phyloP scores from a whole-genome alignment of 2,113 vertebrate genomes.

The Girardinichthys multiradiatus region DNA sequence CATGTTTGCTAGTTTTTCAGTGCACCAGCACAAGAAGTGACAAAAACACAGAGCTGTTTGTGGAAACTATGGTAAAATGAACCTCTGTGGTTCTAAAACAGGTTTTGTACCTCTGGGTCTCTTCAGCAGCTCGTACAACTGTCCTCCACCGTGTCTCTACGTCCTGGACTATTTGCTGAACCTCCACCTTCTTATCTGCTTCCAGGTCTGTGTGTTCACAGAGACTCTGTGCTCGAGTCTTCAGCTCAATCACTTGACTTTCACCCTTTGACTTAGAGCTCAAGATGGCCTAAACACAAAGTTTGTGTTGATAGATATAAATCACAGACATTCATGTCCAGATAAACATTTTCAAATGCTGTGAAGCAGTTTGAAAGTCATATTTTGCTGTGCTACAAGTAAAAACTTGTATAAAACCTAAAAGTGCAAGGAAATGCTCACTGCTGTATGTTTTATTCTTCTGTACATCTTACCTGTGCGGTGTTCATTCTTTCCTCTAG shows the following conservation, averaged over 20 bases:
- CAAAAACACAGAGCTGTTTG: too few relatives aligned
- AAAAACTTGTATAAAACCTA: not conserved
- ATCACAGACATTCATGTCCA: not conserved
- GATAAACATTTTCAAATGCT: not conserved
- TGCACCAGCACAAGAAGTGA: too few relatives aligned
- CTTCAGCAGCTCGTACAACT: slow-evolving; percentile 54
- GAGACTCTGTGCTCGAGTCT: slow-evolving; percentile 59
- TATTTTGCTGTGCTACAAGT: not conserved
- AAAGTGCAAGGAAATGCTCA: not conserved
- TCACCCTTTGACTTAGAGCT: slow-evolving; percentile 59
- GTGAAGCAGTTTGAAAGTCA: too few relatives aligned
- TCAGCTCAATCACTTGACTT: slow-evolving; percentile 64
- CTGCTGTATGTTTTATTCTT: too few relatives aligned
- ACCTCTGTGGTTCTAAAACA: too few relatives aligned
- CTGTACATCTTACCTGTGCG: slow-evolving; percentile 51
- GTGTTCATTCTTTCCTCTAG: slow-evolving; percentile 60
- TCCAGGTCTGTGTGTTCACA: slow-evolving; percentile 57
- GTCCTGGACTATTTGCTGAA: slow-evolving; percentile 47
- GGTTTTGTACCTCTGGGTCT: slow-evolving; percentile 61
- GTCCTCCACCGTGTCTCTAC: slow-evolving; percentile 62
- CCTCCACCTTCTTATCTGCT: slow-evolving; percentile 39
- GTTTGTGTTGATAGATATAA: not conserved
- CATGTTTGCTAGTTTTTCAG: too few relatives aligned
- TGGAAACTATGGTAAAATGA: too few relatives aligned
- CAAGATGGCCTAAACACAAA: slow-evolving; percentile 60